Evolutionary conservation across 2,797 vertebrate species (phyloP).

Genomic region (Capromys pilorides): DNA sequence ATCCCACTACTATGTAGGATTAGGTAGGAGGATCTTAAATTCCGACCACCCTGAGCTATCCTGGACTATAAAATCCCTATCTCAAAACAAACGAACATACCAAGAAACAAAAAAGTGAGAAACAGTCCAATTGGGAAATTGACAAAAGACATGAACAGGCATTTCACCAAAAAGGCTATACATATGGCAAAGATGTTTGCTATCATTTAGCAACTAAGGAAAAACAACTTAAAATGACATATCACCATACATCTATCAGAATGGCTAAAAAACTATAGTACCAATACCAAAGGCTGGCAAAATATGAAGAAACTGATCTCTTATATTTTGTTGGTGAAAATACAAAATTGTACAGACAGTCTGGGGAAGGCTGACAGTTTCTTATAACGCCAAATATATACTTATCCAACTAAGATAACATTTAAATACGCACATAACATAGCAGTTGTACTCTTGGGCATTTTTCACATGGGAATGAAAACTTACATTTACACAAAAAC

Average conservation of each 20-base stretch:
- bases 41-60: not conserved
- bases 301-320: slow-evolving; percentile 50
- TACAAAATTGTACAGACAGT: slow-evolving; percentile 29
- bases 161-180: slow-evolving; percentile 30
- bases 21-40: not conserved
- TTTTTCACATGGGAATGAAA: slow-evolving; percentile 54
- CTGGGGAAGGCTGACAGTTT: slow-evolving; percentile 43
- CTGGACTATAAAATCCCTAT: not conserved
- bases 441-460: slow-evolving; percentile 30
- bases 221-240: slow-evolving; percentile 49
- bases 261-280: slow-evolving; percentile 50
- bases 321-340: slow-evolving; percentile 18
- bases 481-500: slow-evolving; percentile 48
- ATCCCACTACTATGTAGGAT: no score
- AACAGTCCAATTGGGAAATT: slow-evolving; percentile 2
- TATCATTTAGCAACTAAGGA: slow-evolving; percentile 34
- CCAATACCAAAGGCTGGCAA: slow-evolving; percentile 43
- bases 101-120: not conserved
- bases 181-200: slow-evolving; percentile 35
- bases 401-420: not conserved
- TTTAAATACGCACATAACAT: not conserved
- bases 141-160: not conserved
- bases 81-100: not conserved
- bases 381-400: slow-evolving; percentile 56
- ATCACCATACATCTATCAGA: slow-evolving; percentile 32